Evolutionary conservation across 1,140 invertebrate species (phyloP).

Genomic region (Venustaconcha ellipsiformis): DNA sequence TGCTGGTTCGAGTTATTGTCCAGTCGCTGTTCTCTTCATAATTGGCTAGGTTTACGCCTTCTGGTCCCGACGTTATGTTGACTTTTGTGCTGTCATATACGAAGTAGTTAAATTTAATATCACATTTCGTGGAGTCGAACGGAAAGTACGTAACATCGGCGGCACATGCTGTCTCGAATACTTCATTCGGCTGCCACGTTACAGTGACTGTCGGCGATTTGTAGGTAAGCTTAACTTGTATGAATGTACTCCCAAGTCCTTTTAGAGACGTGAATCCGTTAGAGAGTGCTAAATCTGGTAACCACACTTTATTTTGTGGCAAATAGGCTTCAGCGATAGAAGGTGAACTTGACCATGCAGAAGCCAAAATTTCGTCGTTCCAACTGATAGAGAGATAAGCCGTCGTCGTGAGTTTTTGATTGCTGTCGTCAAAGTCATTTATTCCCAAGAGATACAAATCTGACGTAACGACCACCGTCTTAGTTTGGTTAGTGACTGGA

Average conservation of each 20-base stretch:
- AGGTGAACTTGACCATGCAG: constrained; percentile 1
- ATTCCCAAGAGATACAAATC: constrained; percentile 29
- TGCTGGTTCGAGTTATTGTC: background rate
- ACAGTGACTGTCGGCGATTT: constrained; percentile 7
- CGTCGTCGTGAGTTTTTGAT: constrained; percentile 37
- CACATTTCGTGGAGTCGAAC: constrained; percentile 94
- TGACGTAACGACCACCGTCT: constrained; percentile 7
- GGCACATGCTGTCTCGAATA: constrained; percentile 98
- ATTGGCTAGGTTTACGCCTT: constrained; percentile 10
- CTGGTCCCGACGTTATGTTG: constrained; percentile 1
- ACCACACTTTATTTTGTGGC: constrained; percentile 32
- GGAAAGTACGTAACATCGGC: constrained; percentile 98
- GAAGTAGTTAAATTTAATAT: constrained; percentile 99
- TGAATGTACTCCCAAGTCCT: constrained; percentile 26
- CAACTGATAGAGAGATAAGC: constrained; percentile 30
- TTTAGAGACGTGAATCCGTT: constrained; percentile 31
- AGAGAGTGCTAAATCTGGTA: constrained; percentile 34
- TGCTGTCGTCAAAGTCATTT: constrained; percentile 25
- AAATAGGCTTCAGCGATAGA: constrained; percentile 8
- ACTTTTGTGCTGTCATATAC: constrained; percentile 64
- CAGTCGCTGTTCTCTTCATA: constrained; percentile 16
- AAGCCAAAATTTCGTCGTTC: constrained; percentile 32
- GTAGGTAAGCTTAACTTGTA: constrained; percentile 12
- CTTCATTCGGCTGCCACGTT: constrained; percentile 34
- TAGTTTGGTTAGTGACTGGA: constrained; percentile 13